Percentiles rank a stretch among this genome's conserved stretches.
Conservation (phyloP, 2,797 vertebrate species). For the Ceyx erithaca region DNA sequence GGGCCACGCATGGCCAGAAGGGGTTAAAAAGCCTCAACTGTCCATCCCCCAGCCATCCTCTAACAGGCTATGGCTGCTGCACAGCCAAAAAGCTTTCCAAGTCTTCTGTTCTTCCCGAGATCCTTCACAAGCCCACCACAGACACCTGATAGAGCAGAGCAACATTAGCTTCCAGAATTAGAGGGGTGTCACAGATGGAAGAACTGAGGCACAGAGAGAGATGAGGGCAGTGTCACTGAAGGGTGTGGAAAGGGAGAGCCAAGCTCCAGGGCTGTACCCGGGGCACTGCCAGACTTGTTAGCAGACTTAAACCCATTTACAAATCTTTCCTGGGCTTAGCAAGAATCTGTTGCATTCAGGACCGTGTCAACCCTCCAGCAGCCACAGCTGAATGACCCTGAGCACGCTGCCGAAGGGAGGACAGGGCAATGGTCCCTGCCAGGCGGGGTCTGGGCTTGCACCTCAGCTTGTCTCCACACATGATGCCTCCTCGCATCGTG, state of each 20-base stretch:
- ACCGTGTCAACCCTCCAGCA: background rate
- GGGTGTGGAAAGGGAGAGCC: background rate
- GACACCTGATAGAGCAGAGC: background rate
- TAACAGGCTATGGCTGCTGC: background rate
- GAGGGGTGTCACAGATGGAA: background rate
- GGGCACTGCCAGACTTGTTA: background rate
- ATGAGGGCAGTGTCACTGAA: rapidly evolving
- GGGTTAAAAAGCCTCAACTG: background rate
- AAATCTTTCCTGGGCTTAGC: background rate
- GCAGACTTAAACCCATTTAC: background rate
- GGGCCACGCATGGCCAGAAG: rapidly evolving
- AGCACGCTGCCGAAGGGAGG: rapidly evolving
- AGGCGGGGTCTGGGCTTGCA: background rate
- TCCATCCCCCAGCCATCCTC: background rate
- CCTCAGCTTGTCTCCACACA: background rate
- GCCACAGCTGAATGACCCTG: background rate
- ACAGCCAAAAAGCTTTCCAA: background rate
- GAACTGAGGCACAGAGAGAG: background rate
- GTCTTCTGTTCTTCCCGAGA: background rate
- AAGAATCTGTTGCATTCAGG: background rate
- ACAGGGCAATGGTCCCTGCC: background rate
- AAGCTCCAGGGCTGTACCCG: background rate
- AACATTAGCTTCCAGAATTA: rapidly evolving
- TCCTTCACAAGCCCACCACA: background rate
- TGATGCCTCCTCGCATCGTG: rapidly evolving